A percentile compares a stretch with the other conserved stretches of the same genome.
These are phyloP conservation scores for Chrysotoxum bicinctum DNA, from an alignment of 2,888 invertebrate genomes.

Conservation along the genomic window DNA sequence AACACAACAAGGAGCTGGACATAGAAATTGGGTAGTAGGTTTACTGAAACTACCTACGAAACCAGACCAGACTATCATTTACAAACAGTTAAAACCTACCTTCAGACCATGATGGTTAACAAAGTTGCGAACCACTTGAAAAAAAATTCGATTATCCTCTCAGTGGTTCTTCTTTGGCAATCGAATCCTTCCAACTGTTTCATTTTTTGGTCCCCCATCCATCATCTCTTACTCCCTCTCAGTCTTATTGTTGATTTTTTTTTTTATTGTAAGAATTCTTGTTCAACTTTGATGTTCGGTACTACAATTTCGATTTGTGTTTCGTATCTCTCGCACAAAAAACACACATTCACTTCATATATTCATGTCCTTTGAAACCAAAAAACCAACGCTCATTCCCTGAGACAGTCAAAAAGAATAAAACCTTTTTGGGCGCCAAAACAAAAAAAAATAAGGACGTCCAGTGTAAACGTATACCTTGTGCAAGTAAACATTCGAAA, in stretches of 20 bases:
- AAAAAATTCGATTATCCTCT: slow-evolving; percentile 63
- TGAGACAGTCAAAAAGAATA: not conserved
- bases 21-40: not conserved
- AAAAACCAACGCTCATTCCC: not conserved
- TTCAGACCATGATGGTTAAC: slow-evolving; percentile 57
- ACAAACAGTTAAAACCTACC: slow-evolving; percentile 9
- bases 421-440: slow-evolving; percentile 5
- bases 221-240: not conserved
- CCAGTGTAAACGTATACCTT: slow-evolving; percentile 47
- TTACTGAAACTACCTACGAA: not conserved
- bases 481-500: slow-evolving; percentile 48
- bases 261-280: slow-evolving; percentile 29
- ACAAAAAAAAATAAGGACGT: slow-evolving; percentile 10
- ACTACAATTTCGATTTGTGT: slow-evolving; percentile 63
- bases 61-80: slow-evolving; percentile 1
- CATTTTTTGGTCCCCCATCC: not conserved
- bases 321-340: slow-evolving; percentile 29
- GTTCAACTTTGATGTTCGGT: slow-evolving; percentile 53
- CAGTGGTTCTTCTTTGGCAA: slow-evolving; percentile 45
- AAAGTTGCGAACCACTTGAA: slow-evolving; percentile 62
- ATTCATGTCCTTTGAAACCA: slow-evolving; percentile 51
- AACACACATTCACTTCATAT: slow-evolving; percentile 41
- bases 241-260: not conserved
- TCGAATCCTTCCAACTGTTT: slow-evolving; percentile 52
- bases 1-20: not conserved